Evolutionary conservation across 2,888 invertebrate species (phyloP), one percentile per base, ranked within the genome.

Genomic region (Monopis laevigella): DNA sequence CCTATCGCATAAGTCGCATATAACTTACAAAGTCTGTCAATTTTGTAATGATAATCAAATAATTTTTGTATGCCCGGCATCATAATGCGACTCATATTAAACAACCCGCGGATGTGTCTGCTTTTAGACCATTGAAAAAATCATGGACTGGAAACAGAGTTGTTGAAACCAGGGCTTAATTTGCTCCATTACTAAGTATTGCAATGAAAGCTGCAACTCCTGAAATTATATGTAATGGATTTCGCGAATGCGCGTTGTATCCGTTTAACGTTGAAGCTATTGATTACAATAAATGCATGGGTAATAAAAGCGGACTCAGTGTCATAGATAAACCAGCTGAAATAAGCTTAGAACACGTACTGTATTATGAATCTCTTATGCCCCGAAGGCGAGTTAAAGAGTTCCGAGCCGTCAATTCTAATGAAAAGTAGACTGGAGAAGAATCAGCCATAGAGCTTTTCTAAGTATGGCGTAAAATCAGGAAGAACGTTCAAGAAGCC

Each of bases 121-220:
- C 27, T 26, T 39, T 39, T 27, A 27, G 26, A 27, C 39, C 39
- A 2, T 17, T 39, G 16, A 39, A 39, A 27, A 8, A 10, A 16
- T 10, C 13, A 7, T 39, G 27, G 27, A 39, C n/a, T n/a, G n/a
- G n/a, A n/a, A n/a, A n/a, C n/a, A n/a, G n/a, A n/a, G n/a, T n/a
- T n/a, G n/a, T n/a, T n/a, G n/a, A n/a, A n/a, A n/a, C n/a, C n/a
- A n/a, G n/a, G n/a, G n/a, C n/a, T n/a, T n/a, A n/a, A n/a, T 44
- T 44, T 36, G 43, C 24, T 8, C 39, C 35, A 18, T 27, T 46
- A 14, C 41, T 46, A 14, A 41, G 44, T 35, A 39, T 35, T 28
- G 36, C 38, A 11, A 35, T 46, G 27, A 27, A 28, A 34, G 42
- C 39, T 14, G 40, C 34, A 13, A 30, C 29, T 17, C 42, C 42